Conservation (phyloP, 2,888 invertebrate genomes). For the Pharmacophagus antenor region DNA sequence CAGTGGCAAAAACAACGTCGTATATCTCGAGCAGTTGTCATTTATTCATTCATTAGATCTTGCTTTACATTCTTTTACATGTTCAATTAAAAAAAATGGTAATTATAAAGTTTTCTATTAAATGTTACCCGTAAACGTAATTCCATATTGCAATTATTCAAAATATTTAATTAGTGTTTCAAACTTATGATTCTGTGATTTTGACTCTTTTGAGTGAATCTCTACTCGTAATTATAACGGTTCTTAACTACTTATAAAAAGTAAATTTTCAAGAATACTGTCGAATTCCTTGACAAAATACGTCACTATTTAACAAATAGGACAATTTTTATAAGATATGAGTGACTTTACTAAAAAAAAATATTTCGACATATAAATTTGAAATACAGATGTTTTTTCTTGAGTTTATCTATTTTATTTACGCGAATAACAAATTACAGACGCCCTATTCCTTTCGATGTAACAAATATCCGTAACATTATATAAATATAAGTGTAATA, state of each 20-base stretch:
- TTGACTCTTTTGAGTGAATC: no score
- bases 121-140: no score
- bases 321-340: no score
- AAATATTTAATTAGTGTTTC: no score
- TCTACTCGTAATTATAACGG: no score
- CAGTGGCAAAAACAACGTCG: slow-evolving; percentile 9
- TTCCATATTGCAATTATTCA: no score
- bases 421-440: not conserved
- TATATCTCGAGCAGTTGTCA: slow-evolving; percentile 10
- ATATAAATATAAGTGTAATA: not conserved
- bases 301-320: no score
- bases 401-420: not conserved
- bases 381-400: not conserved
- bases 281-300: no score
- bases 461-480: not conserved
- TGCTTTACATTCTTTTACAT: slow-evolving; percentile 4
- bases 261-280: no score
- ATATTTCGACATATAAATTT: not conserved
- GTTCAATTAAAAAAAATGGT: not conserved
- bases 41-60: slow-evolving; percentile 2
- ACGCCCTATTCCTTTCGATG: not conserved
- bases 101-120: not conserved
- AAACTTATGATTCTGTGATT: no score
- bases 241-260: no score
- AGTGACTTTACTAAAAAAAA: no score